Evolutionary conservation across 2,797 vertebrate species (phyloP).

Genomic region (Dromococcyx pavoninus): DNA sequence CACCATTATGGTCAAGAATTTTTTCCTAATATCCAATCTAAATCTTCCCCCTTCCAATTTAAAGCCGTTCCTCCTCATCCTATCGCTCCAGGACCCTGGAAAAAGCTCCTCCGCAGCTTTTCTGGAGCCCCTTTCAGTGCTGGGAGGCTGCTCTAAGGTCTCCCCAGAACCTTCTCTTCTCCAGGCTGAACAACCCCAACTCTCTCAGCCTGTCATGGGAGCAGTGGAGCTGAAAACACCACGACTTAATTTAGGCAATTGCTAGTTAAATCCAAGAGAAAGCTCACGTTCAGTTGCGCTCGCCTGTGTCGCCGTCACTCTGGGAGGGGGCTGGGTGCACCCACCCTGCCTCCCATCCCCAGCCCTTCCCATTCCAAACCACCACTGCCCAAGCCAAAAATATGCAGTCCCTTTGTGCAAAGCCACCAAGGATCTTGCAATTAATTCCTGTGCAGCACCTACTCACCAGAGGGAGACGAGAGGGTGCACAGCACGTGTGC

Average conservation of each 20-base stretch:
- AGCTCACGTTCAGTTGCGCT: background rate
- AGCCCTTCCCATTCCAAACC: background rate
- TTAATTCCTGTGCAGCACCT: fast-evolving
- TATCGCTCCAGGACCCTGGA: no score
- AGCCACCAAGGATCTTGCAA: fast-evolving
- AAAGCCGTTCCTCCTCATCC: no score
- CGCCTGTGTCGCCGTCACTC: no score
- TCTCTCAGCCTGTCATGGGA: background rate
- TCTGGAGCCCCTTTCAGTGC: no score
- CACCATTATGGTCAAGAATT: no score
- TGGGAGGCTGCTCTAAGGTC: no score
- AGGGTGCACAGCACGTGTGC: fast-evolving
- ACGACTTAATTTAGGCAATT: background rate
- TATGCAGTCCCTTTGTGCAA: fast-evolving
- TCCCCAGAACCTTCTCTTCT: no score
- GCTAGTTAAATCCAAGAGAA: background rate
- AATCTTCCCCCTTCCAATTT: no score
- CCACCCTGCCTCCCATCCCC: fast-evolving
- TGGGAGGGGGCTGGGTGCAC: fast-evolving
- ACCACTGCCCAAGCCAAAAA: background rate
- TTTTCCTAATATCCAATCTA: no score
- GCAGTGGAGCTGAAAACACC: background rate
- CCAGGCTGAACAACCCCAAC: no score
- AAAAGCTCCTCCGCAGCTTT: no score
- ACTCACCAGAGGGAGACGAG: background rate